phyloP scores from a whole-genome alignment of 1,140 invertebrate genomes.

The Euura saliciscinereae region DNA sequence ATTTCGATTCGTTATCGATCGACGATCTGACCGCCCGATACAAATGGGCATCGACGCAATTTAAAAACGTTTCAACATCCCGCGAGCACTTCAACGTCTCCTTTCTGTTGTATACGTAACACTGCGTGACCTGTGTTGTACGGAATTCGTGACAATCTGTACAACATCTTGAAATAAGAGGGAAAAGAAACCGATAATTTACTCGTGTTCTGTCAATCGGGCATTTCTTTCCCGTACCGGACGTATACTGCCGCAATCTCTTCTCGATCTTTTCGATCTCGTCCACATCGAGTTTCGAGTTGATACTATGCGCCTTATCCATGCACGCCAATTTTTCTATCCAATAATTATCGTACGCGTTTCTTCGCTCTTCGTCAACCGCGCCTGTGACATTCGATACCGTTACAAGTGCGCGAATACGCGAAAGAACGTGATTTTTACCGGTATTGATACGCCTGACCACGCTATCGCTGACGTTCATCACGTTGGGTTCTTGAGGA shows the following conservation, averaged over 20 bases:
- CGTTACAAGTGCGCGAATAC: too few relatives aligned
- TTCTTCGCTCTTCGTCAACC: constrained; percentile 20
- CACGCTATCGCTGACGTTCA: constrained; percentile 19
- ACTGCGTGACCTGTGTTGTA: constrained; percentile 16
- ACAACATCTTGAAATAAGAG: background rate
- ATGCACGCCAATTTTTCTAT: constrained; percentile 25
- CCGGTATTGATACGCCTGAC: constrained; percentile 19
- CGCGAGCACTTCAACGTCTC: constrained; percentile 11
- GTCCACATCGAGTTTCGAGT: constrained; percentile 21
- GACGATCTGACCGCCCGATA: constrained; percentile 13
- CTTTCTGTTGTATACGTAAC: constrained; percentile 1
- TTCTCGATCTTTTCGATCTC: constrained; percentile 20
- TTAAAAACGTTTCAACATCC: constrained; percentile 15
- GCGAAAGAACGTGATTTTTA: background rate
- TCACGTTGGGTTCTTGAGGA: background rate
- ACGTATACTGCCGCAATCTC: constrained; percentile 7
- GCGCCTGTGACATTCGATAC: constrained; percentile 9
- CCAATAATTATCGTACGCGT: constrained; percentile 26
- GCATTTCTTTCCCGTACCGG: constrained; percentile 6
- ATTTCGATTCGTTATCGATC: background rate
- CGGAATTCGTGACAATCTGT: constrained; percentile 7
- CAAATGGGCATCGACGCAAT: constrained; percentile 15
- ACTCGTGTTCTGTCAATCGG: background rate
- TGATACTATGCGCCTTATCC: constrained; percentile 19
- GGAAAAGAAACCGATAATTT: background rate